Conservation (phyloP, 2,797 vertebrate species). For the Salarias fasciatus region DNA sequence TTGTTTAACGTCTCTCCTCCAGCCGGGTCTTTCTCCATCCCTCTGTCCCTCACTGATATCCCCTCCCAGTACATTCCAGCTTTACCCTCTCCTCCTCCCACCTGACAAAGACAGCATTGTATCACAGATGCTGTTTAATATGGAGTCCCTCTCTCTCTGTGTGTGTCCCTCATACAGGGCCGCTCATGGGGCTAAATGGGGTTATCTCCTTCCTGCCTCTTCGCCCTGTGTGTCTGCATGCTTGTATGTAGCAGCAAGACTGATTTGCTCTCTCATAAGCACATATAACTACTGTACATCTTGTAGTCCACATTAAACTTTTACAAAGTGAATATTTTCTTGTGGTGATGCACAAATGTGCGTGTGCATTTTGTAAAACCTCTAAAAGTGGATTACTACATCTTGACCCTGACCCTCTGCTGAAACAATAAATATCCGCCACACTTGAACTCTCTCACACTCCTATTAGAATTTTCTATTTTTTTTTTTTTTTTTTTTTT, state of each 20-base stretch:
- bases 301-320: constrained; percentile 33
- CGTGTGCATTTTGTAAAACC: constrained; percentile 31
- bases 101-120: constrained; percentile 85
- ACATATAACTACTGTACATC: neutral
- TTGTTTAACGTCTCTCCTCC: no score
- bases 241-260: no score
- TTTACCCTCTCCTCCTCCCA: constrained; percentile 73
- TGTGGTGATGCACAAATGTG: neutral
- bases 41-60: constrained; percentile 32
- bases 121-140: constrained; percentile 75
- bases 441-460: constrained; percentile 27
- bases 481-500: constrained; percentile 4
- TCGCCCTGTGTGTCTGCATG: constrained; percentile 6
- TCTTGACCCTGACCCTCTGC: constrained; percentile 30
- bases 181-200: constrained; percentile 25
- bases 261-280: neutral
- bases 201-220: constrained; percentile 22
- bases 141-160: constrained; percentile 72
- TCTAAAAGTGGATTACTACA: constrained; percentile 32
- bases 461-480: neutral
- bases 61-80: constrained; percentile 75
- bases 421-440: constrained; percentile 38
- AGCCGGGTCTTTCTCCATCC: constrained; percentile 14
- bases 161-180: constrained; percentile 46
- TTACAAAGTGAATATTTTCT: neutral